Percentiles rank a stretch among this genome's conserved stretches.
phyloP scores from a whole-genome alignment of 2,797 vertebrate species.

The Neosalanx taihuensis region DNA sequence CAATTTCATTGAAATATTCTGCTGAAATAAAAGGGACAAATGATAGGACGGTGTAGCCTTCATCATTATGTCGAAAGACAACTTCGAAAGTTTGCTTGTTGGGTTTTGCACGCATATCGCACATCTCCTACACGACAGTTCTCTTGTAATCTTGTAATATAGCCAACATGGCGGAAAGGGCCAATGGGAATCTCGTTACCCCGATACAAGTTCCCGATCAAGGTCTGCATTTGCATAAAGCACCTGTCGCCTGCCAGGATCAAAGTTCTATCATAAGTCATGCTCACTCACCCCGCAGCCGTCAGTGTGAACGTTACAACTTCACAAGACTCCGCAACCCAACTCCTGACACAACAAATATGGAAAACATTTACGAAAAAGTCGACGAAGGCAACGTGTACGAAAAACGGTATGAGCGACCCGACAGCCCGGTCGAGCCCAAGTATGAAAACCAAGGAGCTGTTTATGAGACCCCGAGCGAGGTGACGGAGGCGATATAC shows the following conservation, averaged over 20 bases:
- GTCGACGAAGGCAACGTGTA: constrained; percentile 8
- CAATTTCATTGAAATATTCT: constrained; percentile 54
- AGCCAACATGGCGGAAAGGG: background rate
- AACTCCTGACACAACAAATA: constrained; percentile 21
- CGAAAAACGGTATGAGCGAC: constrained; percentile 23
- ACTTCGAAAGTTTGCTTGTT: background rate
- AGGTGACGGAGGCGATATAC: constrained; percentile 40
- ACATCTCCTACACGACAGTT: too few relatives aligned
- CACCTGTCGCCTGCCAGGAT: constrained; percentile 55
- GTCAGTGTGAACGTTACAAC: constrained; percentile 8
- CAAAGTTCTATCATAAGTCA: constrained; percentile 68
- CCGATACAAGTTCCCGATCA: background rate
- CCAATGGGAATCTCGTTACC: background rate
- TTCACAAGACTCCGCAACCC: background rate
- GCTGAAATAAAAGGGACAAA: constrained; percentile 3
- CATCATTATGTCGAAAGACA: background rate
- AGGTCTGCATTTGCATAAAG: constrained; percentile 25
- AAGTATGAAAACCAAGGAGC: constrained; percentile 39
- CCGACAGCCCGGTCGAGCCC: constrained; percentile 20
- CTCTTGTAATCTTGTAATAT: background rate
- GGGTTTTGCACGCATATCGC: too few relatives aligned
- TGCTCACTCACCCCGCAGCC: constrained; percentile 33
- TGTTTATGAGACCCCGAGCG: constrained; percentile 20
- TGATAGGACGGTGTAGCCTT: background rate
- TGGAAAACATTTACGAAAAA: constrained; percentile 57